phyloP scores from a whole-genome alignment of 1,140 invertebrate genomes.

The Drosophila orosa region DNA sequence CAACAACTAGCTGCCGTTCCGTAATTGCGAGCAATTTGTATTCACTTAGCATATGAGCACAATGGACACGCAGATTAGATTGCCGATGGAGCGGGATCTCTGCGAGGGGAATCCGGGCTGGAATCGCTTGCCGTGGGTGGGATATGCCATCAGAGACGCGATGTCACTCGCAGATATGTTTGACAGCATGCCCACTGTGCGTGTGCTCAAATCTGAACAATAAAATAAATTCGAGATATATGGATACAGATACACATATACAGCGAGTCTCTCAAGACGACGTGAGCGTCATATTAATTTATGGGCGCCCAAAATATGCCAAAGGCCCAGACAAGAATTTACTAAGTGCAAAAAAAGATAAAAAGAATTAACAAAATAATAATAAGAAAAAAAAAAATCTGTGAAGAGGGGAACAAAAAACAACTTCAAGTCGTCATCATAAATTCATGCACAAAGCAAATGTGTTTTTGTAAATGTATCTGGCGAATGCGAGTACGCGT shows the following conservation, averaged over 20 bases:
- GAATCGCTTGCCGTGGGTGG: conserved; percentile 23
- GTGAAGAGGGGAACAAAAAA: conserved; percentile 10
- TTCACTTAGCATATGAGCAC: conserved; percentile 56
- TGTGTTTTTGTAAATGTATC: conserved; percentile 28
- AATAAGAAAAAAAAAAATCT: neutral
- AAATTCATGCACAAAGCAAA: conserved; percentile 48
- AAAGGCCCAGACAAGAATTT: conserved; percentile 53
- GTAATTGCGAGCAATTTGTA: conserved; percentile 70
- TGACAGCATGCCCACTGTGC: conserved; percentile 63
- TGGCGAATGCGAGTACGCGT: conserved; percentile 36
- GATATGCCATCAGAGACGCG: conserved; percentile 15
- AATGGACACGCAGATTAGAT: conserved; percentile 47
- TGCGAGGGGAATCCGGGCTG: conserved; percentile 1
- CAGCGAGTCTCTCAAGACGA: conserved; percentile 58
- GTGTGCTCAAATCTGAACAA: conserved; percentile 62
- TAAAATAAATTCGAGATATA: conserved; percentile 60
- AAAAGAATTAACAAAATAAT: conserved; percentile 22
- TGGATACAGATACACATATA: conserved; percentile 11
- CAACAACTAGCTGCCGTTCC: conserved; percentile 41
- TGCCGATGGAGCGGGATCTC: conserved; percentile 1
- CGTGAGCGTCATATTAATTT: conserved; percentile 75
- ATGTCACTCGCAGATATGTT: conserved; percentile 36
- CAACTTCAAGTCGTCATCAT: conserved; percentile 53
- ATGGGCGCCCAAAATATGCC: conserved; percentile 55
- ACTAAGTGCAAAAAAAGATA: conserved; percentile 55